Evolutionary conservation across 2,797 vertebrate species (phyloP).

Genomic region (Arctocebus calabarensis): DNA sequence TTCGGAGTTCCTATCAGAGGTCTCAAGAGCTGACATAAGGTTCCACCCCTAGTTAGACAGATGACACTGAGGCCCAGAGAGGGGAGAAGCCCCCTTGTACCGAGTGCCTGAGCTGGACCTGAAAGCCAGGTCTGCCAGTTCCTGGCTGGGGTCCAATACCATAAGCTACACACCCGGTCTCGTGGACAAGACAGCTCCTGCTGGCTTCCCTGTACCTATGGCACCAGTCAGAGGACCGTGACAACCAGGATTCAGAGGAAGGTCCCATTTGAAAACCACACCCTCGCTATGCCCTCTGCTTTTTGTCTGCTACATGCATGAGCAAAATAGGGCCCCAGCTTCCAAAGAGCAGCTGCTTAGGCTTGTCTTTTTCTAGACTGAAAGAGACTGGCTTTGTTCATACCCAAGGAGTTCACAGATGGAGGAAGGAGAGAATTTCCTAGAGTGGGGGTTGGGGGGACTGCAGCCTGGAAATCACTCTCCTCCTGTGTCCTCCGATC

Average conservation of each 20-base stretch:
- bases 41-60: neutral
- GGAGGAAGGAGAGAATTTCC: neutral
- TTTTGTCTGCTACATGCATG: neutral
- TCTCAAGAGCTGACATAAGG: neutral
- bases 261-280: neutral
- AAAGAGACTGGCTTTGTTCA: neutral
- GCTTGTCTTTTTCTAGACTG: neutral
- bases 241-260: neutral
- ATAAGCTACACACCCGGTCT: rapidly evolving
- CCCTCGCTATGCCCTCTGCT: neutral
- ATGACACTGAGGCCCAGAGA: neutral
- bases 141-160: rapidly evolving
- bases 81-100: neutral
- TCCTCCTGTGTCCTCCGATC: neutral
- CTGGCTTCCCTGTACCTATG: neutral
- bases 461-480: neutral
- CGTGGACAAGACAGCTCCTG: neutral
- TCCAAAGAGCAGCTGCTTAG: neutral
- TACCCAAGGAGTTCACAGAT: neutral
- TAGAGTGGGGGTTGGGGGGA: neutral
- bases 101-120: neutral
- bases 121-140: neutral
- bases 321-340: neutral
- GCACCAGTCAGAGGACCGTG: neutral
- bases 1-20: neutral